Evolutionary conservation across 2,797 vertebrate genomes (phyloP).

Genomic region (Diplodus sargus): DNA sequence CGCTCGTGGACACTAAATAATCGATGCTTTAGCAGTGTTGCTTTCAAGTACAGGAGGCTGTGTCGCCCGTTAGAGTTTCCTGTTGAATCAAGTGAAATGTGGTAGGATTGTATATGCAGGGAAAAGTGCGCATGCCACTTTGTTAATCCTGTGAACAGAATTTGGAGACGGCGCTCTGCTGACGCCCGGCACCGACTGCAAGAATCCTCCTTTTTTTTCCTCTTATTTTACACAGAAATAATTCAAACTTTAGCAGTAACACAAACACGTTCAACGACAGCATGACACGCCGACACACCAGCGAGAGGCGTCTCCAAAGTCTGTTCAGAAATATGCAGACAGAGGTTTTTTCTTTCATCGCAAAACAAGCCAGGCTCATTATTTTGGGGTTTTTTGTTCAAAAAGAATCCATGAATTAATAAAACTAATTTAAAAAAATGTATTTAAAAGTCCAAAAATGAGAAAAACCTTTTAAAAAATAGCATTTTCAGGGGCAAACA

Average conservation of each 20-base stretch:
- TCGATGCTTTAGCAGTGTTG: background rate
- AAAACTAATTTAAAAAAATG: background rate
- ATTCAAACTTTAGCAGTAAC: background rate
- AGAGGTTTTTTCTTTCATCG: constrained; percentile 14
- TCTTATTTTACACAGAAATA: background rate
- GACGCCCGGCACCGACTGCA: background rate
- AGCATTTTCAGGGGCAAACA: background rate
- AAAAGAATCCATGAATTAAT: background rate
- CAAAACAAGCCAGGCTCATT: constrained; percentile 52
- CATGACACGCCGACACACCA: background rate
- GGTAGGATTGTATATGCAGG: constrained; percentile 74
- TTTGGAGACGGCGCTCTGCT: constrained; percentile 13
- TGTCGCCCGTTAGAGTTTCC: background rate
- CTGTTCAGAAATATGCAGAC: constrained; percentile 19
- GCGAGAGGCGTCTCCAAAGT: constrained; percentile 14
- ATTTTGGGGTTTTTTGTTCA: constrained; percentile 27
- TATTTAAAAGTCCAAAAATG: constrained; percentile 27
- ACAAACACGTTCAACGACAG: background rate
- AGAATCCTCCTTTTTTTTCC: background rate
- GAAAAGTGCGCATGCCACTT: constrained; percentile 68
- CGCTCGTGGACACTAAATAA: background rate
- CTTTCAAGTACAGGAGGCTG: background rate
- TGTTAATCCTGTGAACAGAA: constrained; percentile 29
- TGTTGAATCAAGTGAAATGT: constrained; percentile 35
- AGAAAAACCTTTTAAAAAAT: background rate